These are phyloP conservation scores for Corythoichthys haematopterus DNA, from an alignment of 2,113 vertebrate species.

Conservation along the genomic window DNA sequence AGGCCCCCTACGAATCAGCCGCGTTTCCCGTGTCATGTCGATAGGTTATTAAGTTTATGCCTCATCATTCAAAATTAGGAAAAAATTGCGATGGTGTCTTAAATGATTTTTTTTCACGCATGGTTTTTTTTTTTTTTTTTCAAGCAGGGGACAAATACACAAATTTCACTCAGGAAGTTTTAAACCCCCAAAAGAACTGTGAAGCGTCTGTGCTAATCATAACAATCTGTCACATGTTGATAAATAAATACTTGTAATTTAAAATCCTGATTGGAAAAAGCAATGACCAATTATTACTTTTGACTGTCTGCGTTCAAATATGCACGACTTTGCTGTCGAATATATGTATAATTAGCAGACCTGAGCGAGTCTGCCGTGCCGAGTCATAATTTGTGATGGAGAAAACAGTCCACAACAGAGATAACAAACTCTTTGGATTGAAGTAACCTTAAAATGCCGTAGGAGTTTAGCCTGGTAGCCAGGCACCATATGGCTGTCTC, in stretches of 20 bases:
- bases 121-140: no score
- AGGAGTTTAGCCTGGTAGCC: slow-evolving; percentile 33
- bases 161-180: neutral
- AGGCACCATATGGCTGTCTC: slow-evolving; percentile 53
- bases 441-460: slow-evolving; percentile 26
- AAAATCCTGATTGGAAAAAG: neutral
- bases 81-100: neutral
- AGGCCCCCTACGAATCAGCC: no score
- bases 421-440: slow-evolving; percentile 10
- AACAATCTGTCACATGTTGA: neutral
- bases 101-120: no score
- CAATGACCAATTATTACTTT: neutral
- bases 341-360: neutral
- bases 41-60: no score
- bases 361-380: neutral
- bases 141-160: neutral
- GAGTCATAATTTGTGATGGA: slow-evolving; percentile 8
- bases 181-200: neutral
- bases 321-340: neutral
- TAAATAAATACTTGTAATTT: neutral
- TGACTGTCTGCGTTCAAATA: neutral
- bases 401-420: slow-evolving; percentile 3
- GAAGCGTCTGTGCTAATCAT: neutral
- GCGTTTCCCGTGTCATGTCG: no score
- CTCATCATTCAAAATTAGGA: no score